phyloP scores from a whole-genome alignment of 1,140 invertebrate genomes.

The Antheraea mylitta region DNA sequence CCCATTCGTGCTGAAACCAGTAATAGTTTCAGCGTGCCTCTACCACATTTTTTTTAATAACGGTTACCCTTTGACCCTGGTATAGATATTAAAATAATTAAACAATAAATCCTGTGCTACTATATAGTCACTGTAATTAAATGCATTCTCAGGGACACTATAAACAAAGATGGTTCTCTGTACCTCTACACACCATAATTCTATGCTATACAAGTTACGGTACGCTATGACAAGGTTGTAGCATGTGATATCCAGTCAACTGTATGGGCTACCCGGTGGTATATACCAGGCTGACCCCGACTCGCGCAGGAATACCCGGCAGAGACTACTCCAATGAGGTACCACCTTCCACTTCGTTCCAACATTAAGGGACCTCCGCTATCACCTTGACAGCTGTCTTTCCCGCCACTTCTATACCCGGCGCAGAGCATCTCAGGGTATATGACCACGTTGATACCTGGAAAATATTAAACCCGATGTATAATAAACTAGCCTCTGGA shows the following conservation, averaged over 20 bases:
- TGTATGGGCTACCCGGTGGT: constrained; percentile 95
- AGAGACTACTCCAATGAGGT: constrained; percentile 90
- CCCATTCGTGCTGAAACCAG: no score
- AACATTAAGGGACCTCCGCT: constrained; percentile 95
- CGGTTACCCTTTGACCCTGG: no score
- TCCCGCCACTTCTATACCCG: constrained; percentile 94
- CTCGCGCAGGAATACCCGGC: constrained; percentile 96
- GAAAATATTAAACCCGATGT: constrained; percentile 43
- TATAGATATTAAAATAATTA: no score
- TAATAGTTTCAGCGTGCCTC: no score
- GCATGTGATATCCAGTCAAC: constrained; percentile 93
- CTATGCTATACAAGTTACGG: not conserved
- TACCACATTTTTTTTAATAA: no score
- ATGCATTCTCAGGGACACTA: no score
- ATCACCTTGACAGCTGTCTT: constrained; percentile 87
- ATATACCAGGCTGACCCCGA: constrained; percentile 94
- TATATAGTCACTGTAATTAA: no score
- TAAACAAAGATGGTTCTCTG: no score
- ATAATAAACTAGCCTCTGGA: no score
- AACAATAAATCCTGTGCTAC: no score
- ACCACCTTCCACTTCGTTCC: constrained; percentile 91
- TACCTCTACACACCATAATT: no score
- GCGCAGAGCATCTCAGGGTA: constrained; percentile 99
- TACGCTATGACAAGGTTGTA: constrained; percentile 67
- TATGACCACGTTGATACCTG: constrained; percentile 93